These are phyloP conservation scores for Turnix velox DNA, from an alignment of 2,113 vertebrate genomes.

Conservation along the genomic window DNA sequence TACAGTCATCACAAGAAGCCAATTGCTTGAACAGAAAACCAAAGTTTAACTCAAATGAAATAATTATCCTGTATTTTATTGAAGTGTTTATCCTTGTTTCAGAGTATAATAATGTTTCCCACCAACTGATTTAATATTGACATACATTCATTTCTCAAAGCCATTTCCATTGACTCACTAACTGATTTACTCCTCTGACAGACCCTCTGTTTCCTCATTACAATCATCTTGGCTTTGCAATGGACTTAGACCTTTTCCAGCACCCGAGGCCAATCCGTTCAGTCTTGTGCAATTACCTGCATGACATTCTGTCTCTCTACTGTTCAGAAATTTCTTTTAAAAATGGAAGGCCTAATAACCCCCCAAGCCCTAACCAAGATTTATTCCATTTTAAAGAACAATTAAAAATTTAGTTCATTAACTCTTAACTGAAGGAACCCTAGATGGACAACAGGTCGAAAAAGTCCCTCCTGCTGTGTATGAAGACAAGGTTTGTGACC, in stretches of 20 bases:
- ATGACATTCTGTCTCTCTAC: slow-evolving; percentile 23
- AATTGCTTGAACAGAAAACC: not conserved
- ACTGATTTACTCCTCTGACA: slow-evolving; percentile 45
- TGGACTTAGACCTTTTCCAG: slow-evolving; percentile 49
- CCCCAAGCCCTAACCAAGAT: not conserved
- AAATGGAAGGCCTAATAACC: not conserved
- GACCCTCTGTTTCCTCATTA: slow-evolving; percentile 58
- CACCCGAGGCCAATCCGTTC: slow-evolving; percentile 29
- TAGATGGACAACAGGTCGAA: no score
- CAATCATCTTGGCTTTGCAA: slow-evolving; percentile 53
- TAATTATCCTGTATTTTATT: slow-evolving; percentile 14
- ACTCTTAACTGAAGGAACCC: no score
- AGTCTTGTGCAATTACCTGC: slow-evolving; percentile 44
- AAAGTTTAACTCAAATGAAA: not conserved
- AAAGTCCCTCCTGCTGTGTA: no score
- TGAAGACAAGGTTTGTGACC: no score
- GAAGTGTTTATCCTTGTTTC: slow-evolving; percentile 24
- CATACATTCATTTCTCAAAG: slow-evolving; percentile 47
- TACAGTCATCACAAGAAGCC: not conserved
- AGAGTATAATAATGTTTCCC: slow-evolving; percentile 5
- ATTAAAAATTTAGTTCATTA: not conserved
- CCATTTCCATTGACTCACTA: slow-evolving; percentile 48
- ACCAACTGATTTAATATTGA: slow-evolving; percentile 26
- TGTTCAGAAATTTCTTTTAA: not conserved
- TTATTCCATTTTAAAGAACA: not conserved